Percentiles rank a stretch among this genome's conserved stretches.
Evolutionary conservation across 2,113 vertebrate species (phyloP).

Genomic region (Prunella himalayana): DNA sequence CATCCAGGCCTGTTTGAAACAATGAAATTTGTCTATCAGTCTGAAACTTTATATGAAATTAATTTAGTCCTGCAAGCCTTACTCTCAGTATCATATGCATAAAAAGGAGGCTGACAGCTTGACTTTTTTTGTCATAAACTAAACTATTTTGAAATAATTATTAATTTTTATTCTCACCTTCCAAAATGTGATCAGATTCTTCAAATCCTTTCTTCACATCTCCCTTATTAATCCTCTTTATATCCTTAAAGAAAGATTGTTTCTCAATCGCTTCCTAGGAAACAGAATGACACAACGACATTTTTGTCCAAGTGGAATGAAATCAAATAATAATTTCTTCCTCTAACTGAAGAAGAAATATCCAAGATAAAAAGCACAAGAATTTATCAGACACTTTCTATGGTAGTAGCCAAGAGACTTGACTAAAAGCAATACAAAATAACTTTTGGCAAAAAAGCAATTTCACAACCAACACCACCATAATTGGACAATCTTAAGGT

Average conservation of each 20-base stretch:
- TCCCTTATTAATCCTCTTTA: slow-evolving; percentile 84
- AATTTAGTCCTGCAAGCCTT: background rate
- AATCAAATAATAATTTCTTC: background rate
- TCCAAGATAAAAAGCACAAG: background rate
- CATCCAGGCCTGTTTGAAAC: background rate
- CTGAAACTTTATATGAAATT: background rate
- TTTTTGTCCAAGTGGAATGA: background rate
- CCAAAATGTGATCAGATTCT: slow-evolving; percentile 85
- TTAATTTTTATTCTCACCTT: slow-evolving; percentile 75
- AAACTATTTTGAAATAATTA: background rate
- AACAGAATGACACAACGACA: background rate
- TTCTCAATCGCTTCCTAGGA: slow-evolving; percentile 88
- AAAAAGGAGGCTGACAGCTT: background rate
- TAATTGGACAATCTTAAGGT: background rate
- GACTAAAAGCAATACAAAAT: background rate
- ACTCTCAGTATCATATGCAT: background rate
- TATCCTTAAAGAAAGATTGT: slow-evolving; percentile 83
- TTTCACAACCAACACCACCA: background rate
- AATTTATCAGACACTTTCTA: background rate
- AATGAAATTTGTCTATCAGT: background rate
- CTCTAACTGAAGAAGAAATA: background rate
- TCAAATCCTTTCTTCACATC: slow-evolving; percentile 85
- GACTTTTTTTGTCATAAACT: background rate
- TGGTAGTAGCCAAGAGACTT: background rate
- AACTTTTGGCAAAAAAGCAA: background rate